phyloP scores from a whole-genome alignment of 2,113 vertebrate species.

The Regulus satrapa region DNA sequence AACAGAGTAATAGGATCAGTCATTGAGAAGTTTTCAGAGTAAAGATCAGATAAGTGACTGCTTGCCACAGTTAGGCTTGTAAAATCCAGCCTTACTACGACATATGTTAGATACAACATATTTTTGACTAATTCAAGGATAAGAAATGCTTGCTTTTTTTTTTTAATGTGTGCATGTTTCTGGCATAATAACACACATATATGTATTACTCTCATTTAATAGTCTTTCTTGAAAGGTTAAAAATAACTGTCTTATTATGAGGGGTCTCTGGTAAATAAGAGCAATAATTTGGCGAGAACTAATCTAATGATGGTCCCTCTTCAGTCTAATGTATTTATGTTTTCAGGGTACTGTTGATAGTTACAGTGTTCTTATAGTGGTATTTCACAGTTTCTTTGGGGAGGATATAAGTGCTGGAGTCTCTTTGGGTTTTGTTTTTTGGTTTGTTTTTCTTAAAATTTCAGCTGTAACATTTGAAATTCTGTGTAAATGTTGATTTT shows the following conservation, averaged over 20 bases:
- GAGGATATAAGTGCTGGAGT: accelerated
- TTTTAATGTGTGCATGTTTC: background rate
- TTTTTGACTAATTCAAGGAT: background rate
- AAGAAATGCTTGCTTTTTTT: background rate
- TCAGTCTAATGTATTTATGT: background rate
- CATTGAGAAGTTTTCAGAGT: background rate
- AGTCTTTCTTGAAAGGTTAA: background rate
- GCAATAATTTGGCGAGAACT: background rate
- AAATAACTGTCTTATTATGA: background rate
- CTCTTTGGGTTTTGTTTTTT: background rate
- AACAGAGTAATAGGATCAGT: background rate
- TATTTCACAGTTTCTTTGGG: background rate
- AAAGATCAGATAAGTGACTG: background rate
- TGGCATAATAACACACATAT: background rate
- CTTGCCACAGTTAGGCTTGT: background rate
- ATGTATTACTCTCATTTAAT: background rate
- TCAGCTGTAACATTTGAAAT: background rate
- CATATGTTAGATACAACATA: background rate
- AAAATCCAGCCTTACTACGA: background rate
- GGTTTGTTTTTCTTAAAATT: background rate
- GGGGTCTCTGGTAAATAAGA: background rate
- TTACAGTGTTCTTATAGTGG: background rate
- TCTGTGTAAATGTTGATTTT: background rate
- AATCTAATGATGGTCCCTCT: no score
- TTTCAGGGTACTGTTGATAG: background rate